A percentile compares a stretch with the other conserved stretches of the same genome.
Conservation (phyloP, 2,888 invertebrate genomes). For the Lycaena phlaeas region DNA sequence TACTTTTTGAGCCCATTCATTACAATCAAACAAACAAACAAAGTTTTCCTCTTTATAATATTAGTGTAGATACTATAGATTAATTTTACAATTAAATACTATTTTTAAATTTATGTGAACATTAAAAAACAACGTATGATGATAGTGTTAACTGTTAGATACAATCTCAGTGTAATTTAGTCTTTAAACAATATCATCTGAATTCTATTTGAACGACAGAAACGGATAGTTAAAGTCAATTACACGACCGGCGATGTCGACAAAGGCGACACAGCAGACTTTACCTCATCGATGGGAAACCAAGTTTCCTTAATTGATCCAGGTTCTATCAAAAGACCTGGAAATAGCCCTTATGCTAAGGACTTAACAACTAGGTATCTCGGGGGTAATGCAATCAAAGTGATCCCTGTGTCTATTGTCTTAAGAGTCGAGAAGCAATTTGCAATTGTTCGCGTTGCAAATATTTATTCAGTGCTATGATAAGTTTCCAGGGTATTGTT, state of each 20-base stretch:
- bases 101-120: too few relatives aligned
- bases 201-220: not conserved
- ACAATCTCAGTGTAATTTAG: not conserved
- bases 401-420: not conserved
- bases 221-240: conserved; percentile 13
- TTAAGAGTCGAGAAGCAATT: too few relatives aligned
- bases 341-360: not conserved
- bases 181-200: not conserved
- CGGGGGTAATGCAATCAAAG: not conserved
- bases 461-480: too few relatives aligned
- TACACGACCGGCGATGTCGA: conserved; percentile 9
- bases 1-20: too few relatives aligned
- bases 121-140: too few relatives aligned
- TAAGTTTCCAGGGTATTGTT: too few relatives aligned
- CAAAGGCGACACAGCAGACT: conserved; percentile 11
- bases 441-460: too few relatives aligned
- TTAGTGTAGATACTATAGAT: too few relatives aligned
- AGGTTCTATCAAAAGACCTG: not conserved
- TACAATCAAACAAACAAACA: too few relatives aligned
- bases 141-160: too few relatives aligned
- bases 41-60: too few relatives aligned
- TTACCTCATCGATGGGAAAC: conserved; percentile 10
- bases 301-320: conserved; percentile 13
- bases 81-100: too few relatives aligned
- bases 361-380: not conserved